phyloP scores from a whole-genome alignment of 2,888 invertebrate species.

The Andrena minutula region DNA sequence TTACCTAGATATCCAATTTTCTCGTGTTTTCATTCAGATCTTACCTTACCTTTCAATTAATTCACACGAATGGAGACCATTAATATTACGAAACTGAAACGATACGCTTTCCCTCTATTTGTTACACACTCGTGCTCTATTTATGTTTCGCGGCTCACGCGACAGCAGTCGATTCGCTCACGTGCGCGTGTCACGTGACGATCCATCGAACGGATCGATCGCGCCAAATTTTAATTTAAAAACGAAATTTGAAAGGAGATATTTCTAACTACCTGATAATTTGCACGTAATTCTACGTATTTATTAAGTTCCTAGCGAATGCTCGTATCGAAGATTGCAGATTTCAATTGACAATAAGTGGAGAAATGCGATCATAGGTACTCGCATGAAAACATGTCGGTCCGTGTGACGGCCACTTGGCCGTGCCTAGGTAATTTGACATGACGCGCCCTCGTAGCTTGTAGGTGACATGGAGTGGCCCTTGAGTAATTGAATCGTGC shows the following conservation, averaged over 20 bases:
- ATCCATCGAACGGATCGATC: conserved; percentile 6
- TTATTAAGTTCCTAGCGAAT: neutral
- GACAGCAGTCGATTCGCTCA: neutral
- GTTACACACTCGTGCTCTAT: neutral
- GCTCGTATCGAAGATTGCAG: neutral
- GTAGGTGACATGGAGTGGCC: conserved; percentile 36
- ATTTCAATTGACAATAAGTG: neutral
- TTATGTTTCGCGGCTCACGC: neutral
- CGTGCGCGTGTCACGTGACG: conserved; percentile 22
- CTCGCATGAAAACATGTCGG: neutral
- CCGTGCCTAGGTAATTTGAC: conserved; percentile 5
- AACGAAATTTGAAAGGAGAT: too few species aligned
- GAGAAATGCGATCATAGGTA: neutral
- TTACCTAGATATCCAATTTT: too few species aligned
- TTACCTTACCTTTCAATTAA: too few species aligned
- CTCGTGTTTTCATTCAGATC: too few species aligned
- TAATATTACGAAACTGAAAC: too few species aligned
- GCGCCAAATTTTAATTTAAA: too few species aligned
- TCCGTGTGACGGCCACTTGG: conserved; percentile 9
- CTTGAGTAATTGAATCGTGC: conserved; percentile 55
- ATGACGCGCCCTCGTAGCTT: conserved; percentile 25
- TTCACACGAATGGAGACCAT: too few species aligned
- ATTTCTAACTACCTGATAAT: too few species aligned
- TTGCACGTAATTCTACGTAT: neutral
- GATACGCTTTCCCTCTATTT: too few species aligned